Percentiles rank a stretch among this genome's conserved stretches.
These are phyloP conservation scores for Nanorana parkeri DNA, from an alignment of 2,113 vertebrate species.

Conservation along the genomic window DNA sequence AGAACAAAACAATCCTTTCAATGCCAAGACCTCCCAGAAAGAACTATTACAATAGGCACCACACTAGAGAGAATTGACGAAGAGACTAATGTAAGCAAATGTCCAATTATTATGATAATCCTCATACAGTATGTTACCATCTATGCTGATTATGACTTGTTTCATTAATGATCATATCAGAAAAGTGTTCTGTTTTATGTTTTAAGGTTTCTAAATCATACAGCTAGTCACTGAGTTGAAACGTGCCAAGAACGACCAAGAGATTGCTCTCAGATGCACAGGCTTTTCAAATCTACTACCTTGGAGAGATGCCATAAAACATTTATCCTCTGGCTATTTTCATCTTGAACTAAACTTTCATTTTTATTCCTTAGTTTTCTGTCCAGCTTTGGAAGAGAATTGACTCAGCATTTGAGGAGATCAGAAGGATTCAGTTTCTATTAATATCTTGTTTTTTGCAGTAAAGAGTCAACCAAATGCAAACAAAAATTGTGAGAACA, in stretches of 20 bases:
- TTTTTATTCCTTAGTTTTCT: conserved; percentile 24
- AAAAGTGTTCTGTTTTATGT: neutral
- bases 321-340: conserved; percentile 19
- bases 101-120: neutral
- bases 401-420: conserved; percentile 41
- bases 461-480: neutral
- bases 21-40: conserved; percentile 40
- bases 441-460: conserved; percentile 12
- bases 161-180: too few relatives aligned
- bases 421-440: conserved; percentile 11
- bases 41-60: neutral
- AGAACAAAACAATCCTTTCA: neutral
- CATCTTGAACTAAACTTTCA: conserved; percentile 40
- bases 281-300: conserved; percentile 44
- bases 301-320: conserved; percentile 31
- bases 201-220: neutral
- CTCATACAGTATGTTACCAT: neutral
- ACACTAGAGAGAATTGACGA: neutral
- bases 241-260: conserved; percentile 21
- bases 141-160: too few relatives aligned
- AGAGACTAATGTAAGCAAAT: neutral
- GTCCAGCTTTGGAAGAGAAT: conserved; percentile 11
- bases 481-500: conserved; percentile 10
- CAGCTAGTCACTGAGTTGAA: neutral
- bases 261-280: conserved; percentile 31